phyloP scores from a whole-genome alignment of 1,140 invertebrate genomes.

The Whitmania pigra region DNA sequence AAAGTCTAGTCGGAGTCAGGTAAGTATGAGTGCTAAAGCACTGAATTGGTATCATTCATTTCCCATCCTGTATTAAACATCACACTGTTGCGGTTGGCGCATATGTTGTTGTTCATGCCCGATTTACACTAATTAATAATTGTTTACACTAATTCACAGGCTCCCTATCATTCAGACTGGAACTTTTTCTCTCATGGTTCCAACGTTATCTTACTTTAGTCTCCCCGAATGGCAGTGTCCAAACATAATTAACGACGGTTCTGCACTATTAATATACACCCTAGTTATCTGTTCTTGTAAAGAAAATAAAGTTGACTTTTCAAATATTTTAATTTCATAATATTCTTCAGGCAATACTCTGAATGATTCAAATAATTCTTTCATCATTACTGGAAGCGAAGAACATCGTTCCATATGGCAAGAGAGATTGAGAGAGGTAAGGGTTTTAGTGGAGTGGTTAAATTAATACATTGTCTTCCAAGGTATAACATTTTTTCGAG shows the following conservation, averaged over 20 bases:
- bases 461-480: not conserved
- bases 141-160: constrained; percentile 5
- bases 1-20: constrained; percentile 21
- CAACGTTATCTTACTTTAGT: constrained; percentile 21
- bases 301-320: not conserved
- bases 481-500: not conserved
- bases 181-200: constrained; percentile 23
- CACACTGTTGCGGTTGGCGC: no score
- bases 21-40: not conserved
- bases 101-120: no score
- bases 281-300: not conserved
- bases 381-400: constrained; percentile 20
- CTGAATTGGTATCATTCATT: no score
- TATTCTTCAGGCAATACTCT: not conserved
- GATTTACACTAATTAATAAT: no score
- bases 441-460: not conserved
- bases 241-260: not conserved
- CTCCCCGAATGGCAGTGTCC: constrained; percentile 24
- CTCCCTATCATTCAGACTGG: constrained; percentile 23
- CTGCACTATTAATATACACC: not conserved
- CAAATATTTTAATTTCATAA: not conserved
- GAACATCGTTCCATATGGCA: constrained; percentile 24
- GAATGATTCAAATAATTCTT: not conserved
- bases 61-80: no score
- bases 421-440: constrained; percentile 23